Base-by-base conservation (phyloP, 2,113 vertebrate species). In the Chamaea fasciata region DNA sequence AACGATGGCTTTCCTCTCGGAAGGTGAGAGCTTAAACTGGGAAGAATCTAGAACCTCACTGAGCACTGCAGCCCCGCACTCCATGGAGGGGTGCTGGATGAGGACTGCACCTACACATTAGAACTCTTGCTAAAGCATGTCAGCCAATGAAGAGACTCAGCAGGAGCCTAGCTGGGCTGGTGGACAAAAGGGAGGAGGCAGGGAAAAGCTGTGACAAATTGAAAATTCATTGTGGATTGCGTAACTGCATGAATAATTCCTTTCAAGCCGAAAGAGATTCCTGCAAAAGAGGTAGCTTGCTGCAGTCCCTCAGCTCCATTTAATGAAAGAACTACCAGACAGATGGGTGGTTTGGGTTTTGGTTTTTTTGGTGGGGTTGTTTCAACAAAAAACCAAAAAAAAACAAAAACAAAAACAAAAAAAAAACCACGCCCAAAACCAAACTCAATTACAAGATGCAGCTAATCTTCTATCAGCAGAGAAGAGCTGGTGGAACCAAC, bases 211-310 rank as follows among this genome's bases (percentile, higher is more conserved):
- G 78, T 92, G 92, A 94, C 96, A 96, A 96, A 97, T 84, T 95
- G 91, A 97, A 97, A 96, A 96, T 94, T 94, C 95, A 96, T 37
- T 13, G n/a, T 90, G 65, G 79, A 92, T 96, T 96, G 57, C 4
- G 0, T 90, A 97, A 97, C 83, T 39, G 62, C 79, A 89, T 84
- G 75, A 97, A 91, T 96, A 92, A 94, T 90, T 95, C 73, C 83
- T 95, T 95, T 97, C 79, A 95, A 82, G 80, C 52, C 82, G 65
- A 82, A 94, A 79, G 71, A 63, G 71, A 94, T 93, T 95, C 76
- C 88, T 78, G 90, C 68, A 87, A 52, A 78, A 94, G 82, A 91
- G 69, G 73, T 73, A 49, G 65, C n/a, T 89, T 84, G 42, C 73
- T 91, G 55, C 57, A 91, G 47, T 84, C 46, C 75, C 52, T 92